Conservation (phyloP, 2,888 invertebrate species). For the Digitonthophagus gazella region DNA sequence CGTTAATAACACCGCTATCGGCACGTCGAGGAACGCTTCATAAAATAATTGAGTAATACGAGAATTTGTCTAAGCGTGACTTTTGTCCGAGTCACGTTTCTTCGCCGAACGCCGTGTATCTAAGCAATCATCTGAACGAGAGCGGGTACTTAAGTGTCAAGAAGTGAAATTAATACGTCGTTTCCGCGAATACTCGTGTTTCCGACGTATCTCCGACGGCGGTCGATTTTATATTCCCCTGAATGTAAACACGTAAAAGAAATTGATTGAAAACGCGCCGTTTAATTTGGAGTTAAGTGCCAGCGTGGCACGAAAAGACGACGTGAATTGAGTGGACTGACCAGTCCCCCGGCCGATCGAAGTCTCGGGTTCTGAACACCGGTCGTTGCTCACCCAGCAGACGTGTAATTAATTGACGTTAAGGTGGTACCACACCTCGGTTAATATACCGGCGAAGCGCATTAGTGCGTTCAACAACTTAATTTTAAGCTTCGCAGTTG, state of each 20-base stretch:
- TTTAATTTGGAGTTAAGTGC: not conserved
- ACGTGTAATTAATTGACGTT: conserved; percentile 34
- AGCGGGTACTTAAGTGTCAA: not conserved
- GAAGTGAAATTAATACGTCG: not conserved
- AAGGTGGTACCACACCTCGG: conserved; percentile 33
- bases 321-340: not conserved
- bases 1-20: not conserved
- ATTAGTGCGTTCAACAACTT: conserved; percentile 35
- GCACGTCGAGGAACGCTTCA: not conserved
- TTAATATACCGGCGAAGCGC: conserved; percentile 27
- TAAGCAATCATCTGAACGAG: not conserved
- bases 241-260: not conserved
- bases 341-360: not conserved
- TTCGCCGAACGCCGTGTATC: not conserved
- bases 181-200: not conserved
- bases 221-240: too few species aligned
- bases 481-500: conserved; percentile 27
- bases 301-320: not conserved
- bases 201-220: not conserved
- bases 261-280: not conserved
- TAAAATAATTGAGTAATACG: not conserved
- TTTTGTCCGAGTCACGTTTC: not conserved
- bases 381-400: conserved; percentile 16
- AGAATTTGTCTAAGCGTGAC: not conserved
- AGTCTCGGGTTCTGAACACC: not conserved